A percentile compares a stretch with the other conserved stretches of the same genome.
Evolutionary conservation across 2,113 vertebrate species (phyloP).

Genomic region (Chlorodrepanis virens): DNA sequence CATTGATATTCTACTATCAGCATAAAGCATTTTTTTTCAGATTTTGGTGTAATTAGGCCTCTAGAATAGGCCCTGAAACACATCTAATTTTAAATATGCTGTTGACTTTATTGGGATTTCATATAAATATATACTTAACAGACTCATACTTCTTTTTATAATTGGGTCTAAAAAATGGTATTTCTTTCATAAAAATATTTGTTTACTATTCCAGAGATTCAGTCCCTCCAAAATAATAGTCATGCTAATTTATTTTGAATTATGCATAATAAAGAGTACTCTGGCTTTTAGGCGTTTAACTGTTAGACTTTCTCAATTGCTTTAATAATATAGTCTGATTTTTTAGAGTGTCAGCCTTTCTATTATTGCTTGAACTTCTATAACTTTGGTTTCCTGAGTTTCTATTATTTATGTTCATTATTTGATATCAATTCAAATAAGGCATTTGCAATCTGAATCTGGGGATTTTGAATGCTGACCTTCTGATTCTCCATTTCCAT

Average conservation of each 20-base stretch:
- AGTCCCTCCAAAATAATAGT: neutral
- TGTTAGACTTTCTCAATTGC: neutral
- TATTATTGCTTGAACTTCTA: neutral
- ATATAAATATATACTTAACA: neutral
- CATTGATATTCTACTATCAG: neutral
- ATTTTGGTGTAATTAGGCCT: neutral
- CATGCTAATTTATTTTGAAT: neutral
- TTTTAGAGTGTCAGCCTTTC: neutral
- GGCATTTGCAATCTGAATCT: neutral
- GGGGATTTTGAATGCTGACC: neutral
- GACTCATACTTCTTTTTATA: neutral
- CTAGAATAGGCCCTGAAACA: neutral
- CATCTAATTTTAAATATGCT: neutral
- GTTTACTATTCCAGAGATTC: neutral
- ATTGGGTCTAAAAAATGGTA: neutral
- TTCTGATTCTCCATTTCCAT: neutral
- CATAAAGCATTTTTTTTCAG: neutral
- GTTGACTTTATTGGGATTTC: neutral
- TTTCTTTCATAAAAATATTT: neutral
- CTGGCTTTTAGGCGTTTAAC: neutral
- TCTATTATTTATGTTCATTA: neutral
- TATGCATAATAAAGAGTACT: neutral
- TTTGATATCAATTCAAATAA: neutral
- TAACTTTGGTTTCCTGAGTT: neutral
- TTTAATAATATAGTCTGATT: neutral